Conservation (phyloP, 2,113 vertebrate species). For the Silurus asotus region DNA sequence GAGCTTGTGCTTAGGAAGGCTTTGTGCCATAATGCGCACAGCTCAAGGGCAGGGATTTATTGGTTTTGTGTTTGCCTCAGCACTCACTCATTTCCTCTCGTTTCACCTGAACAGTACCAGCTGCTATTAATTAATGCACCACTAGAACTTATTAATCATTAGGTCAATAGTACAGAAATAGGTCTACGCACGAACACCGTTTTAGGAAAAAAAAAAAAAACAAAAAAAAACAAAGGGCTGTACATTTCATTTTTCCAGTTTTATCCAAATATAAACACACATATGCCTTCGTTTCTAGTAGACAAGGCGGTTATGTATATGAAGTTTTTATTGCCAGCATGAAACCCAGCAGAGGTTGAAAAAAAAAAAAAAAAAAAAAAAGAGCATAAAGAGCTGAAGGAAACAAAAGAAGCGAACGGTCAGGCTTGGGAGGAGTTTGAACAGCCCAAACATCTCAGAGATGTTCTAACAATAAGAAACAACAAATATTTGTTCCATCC, state of each 20-base stretch:
- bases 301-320: not conserved
- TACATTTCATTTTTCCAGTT: not conserved
- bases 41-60: constrained; percentile 47
- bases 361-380: not conserved
- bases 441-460: not conserved
- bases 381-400: not conserved
- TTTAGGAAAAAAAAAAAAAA: not conserved
- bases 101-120: constrained; percentile 31
- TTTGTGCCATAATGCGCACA: constrained; percentile 36
- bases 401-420: not conserved
- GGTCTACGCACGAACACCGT: not conserved
- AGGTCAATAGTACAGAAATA: constrained; percentile 22
- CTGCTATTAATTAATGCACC: constrained; percentile 43
- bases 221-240: not conserved
- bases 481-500: not conserved
- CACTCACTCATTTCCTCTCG: constrained; percentile 25
- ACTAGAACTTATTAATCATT: constrained; percentile 21
- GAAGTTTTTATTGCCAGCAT: not conserved
- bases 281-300: not conserved
- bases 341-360: no score
- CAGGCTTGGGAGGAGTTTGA: not conserved
- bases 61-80: constrained; percentile 39
- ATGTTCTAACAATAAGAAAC: not conserved
- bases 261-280: not conserved
- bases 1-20: constrained; percentile 43